Evolutionary conservation across 2,888 invertebrate genomes (phyloP), one percentile per base, ranked within the genome.

Genomic region (Rotaria macrura): DNA sequence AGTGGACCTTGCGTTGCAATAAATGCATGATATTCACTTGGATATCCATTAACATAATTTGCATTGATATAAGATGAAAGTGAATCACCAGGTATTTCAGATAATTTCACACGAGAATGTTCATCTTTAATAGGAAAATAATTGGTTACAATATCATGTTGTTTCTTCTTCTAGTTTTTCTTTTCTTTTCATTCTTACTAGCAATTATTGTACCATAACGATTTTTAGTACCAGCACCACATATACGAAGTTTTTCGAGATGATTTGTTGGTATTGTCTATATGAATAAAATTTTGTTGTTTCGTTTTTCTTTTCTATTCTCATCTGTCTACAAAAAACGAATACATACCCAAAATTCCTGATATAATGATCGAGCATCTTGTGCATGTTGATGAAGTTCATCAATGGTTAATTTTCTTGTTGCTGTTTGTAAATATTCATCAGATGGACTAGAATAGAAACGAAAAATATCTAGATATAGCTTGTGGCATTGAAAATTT

Each of bases 1-100:
- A 96, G 93, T 1, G 96, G 96, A 17, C 96, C 96, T 91, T 96
- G 96, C 0, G 96, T 95, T 25, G 96, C 96, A 87, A 96, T 95
- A 91, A 95, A 96, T 83, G 94, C 94, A 89, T 94, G 94, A 87
- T 94, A 94, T 87, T 95, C 94, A 88, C 94, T 95, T 90, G 96
- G 95, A 89, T 95, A 95, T 87, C 96, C 96, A 93, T 95, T 94
- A 88, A 96, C 95, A 90, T 94, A 96, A 92, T 96, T 96, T 88
- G 96, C 96, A 92, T 96, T 96, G 86, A 96, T 95, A 90, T 96
- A 96, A 87, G 93, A 93, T 40, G 91, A 90, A 4, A 93, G 89
- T 74, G 92, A 92, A 89, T 94, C 94, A 85, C 93, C 91, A 87
- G 91, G 91, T 72, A 91, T 90, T 87, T 91, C 90, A 34, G 93